phyloP scores from a whole-genome alignment of 2,113 vertebrate species.

The Sisor rabdophorus region DNA sequence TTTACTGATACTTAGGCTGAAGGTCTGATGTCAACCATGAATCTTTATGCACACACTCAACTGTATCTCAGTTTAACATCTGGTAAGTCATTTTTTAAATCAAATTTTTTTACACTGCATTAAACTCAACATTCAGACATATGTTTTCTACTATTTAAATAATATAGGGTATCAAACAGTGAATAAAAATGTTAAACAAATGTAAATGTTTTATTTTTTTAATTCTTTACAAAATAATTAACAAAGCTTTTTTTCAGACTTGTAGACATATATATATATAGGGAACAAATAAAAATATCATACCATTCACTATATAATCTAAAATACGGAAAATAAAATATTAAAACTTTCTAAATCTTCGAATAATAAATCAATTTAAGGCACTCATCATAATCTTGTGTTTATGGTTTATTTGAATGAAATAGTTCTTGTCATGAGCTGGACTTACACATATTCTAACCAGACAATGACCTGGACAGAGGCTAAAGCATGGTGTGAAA shows the following conservation, averaged over 20 bases:
- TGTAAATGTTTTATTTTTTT: neutral
- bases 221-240: neutral
- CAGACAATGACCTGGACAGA: conserved; percentile 63
- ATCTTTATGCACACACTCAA: neutral
- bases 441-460: conserved; percentile 69
- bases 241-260: neutral
- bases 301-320: neutral
- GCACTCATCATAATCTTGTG: neutral
- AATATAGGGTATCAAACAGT: no score
- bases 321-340: no score
- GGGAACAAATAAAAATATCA: neutral
- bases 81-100: conserved; percentile 14
- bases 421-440: conserved; percentile 55
- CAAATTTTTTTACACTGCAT: neutral
- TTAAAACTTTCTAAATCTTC: no score
- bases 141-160: no score
- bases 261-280: neutral
- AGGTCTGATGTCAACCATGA: neutral
- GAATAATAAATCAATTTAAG: no score
- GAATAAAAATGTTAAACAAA: no score
- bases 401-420: neutral
- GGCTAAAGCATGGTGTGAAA: conserved; percentile 73
- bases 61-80: conserved; percentile 7
- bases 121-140: neutral
- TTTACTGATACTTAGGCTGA: conserved; percentile 20